Conservation (phyloP, 1,140 invertebrate genomes). For the Euschistus heros region DNA sequence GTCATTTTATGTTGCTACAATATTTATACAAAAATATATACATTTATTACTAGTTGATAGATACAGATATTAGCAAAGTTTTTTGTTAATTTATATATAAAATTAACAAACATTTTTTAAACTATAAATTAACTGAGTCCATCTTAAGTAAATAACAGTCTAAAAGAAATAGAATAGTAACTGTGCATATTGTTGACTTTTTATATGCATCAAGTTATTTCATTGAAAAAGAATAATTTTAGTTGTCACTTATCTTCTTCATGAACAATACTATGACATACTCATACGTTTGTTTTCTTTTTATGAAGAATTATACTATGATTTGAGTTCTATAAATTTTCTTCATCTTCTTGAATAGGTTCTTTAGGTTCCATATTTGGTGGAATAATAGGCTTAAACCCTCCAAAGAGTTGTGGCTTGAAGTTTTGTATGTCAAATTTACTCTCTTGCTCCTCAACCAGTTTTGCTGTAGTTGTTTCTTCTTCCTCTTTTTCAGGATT, state of each 20-base stretch:
- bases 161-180: too few relatives aligned
- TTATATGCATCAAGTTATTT: too few relatives aligned
- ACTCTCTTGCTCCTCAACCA: slow-evolving; percentile 22
- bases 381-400: slow-evolving; percentile 49
- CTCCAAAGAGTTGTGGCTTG: slow-evolving; percentile 54
- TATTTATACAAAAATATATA: background rate
- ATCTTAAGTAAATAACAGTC: too few relatives aligned
- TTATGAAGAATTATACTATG: background rate
- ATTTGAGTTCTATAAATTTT: slow-evolving; percentile 6
- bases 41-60: too few relatives aligned
- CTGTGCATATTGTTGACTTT: too few relatives aligned
- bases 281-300: background rate
- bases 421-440: slow-evolving; percentile 53
- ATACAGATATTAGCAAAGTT: too few relatives aligned
- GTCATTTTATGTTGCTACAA: slow-evolving; percentile 4
- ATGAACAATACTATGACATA: background rate
- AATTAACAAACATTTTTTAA: too few relatives aligned
- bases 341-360: slow-evolving; percentile 5
- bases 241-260: too few relatives aligned
- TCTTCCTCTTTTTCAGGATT: slow-evolving; percentile 34
- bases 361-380: slow-evolving; percentile 18
- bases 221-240: too few relatives aligned
- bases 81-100: too few relatives aligned
- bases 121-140: too few relatives aligned
- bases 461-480: slow-evolving; percentile 20